A percentile compares a stretch with the other conserved stretches of the same genome.
These are phyloP conservation scores for Jaculus jaculus DNA, from an alignment of 2,113 vertebrate genomes.

Conservation along the genomic window DNA sequence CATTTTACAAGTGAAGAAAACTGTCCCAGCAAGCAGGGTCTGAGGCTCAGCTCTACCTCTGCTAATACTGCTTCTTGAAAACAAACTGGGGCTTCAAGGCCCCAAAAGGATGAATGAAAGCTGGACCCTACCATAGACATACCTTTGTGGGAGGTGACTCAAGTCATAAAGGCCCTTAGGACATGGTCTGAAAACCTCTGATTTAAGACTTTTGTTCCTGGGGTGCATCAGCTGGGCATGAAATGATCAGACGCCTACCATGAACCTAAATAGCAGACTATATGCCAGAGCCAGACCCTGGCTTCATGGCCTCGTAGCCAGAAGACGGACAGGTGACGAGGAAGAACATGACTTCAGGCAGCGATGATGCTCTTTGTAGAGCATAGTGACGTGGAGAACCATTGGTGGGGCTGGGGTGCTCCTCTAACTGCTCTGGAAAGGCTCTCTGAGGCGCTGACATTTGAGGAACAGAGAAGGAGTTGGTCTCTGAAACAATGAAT, in stretches of 20 bases:
- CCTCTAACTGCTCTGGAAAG: background rate
- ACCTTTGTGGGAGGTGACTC: background rate
- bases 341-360: rapidly evolving
- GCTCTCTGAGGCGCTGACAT: background rate
- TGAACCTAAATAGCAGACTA: background rate
- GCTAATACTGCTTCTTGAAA: background rate
- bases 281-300: background rate
- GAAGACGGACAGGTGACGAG: background rate
- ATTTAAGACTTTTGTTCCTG: background rate
- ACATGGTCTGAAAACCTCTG: background rate
- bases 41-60: too few species aligned
- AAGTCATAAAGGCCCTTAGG: background rate
- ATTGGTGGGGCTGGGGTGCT: background rate
- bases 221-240: background rate
- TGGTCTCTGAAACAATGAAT: background rate
- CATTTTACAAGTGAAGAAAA: background rate
- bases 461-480: background rate
- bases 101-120: background rate
- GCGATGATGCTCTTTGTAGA: too few species aligned
- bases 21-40: background rate
- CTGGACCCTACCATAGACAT: background rate
- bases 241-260: background rate
- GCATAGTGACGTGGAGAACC: background rate
- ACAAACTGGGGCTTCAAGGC: background rate
- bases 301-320: background rate